Conservation (phyloP, 2,797 vertebrate genomes). For the Crax fasciolata region DNA sequence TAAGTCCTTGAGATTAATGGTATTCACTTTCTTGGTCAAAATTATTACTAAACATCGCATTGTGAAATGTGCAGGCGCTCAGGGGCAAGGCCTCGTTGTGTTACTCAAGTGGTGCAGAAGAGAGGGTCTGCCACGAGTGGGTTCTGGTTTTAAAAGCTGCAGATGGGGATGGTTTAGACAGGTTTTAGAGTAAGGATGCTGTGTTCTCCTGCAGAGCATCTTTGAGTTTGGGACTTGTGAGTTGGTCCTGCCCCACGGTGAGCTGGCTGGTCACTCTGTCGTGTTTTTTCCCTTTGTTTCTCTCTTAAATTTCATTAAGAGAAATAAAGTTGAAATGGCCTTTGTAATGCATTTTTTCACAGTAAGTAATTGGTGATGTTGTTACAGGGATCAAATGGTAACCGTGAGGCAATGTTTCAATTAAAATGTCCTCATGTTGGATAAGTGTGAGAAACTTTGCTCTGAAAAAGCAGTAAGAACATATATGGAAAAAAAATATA, state of each 20-base stretch:
- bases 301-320: conserved; percentile 65
- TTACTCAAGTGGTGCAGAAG: neutral
- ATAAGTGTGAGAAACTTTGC: conserved; percentile 26
- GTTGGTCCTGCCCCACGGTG: neutral
- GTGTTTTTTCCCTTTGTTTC: conserved; percentile 52
- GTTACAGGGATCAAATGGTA: conserved; percentile 62
- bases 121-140: neutral
- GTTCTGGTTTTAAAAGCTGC: neutral
- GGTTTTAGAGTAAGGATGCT: neutral
- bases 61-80: neutral
- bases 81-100: neutral
- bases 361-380: conserved; percentile 63
- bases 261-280: neutral
- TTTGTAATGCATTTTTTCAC: conserved; percentile 65
- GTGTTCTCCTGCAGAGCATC: neutral
- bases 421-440: conserved; percentile 49
- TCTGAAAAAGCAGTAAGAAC: neutral
- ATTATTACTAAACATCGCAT: neutral
- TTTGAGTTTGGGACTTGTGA: neutral
- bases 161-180: neutral
- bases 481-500: neutral
- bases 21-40: neutral
- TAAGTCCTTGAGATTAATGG: neutral
- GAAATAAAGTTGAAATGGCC: conserved; percentile 70
- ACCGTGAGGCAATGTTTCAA: conserved; percentile 44